These are phyloP conservation scores for Triplophysa bombifrons DNA, from an alignment of 2,797 vertebrate genomes.

Conservation along the genomic window DNA sequence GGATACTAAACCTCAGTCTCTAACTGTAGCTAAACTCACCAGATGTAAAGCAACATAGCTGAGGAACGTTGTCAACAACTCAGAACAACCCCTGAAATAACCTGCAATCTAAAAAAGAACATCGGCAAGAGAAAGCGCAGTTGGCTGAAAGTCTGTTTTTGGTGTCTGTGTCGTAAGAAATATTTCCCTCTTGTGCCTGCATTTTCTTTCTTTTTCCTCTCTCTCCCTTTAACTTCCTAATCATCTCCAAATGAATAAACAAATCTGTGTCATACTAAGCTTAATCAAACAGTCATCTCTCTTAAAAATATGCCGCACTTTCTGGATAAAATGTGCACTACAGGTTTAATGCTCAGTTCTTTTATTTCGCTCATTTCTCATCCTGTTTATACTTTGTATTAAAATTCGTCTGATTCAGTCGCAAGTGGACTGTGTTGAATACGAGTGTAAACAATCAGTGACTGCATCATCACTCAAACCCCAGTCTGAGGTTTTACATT, in stretches of 20 bases:
- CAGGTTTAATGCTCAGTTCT: constrained; percentile 6
- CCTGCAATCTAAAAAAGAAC: constrained; percentile 23
- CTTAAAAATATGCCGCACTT: constrained; percentile 18
- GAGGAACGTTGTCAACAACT: constrained; percentile 4
- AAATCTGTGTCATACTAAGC: constrained; percentile 30
- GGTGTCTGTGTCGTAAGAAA: constrained; percentile 19
- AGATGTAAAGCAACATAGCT: neutral
- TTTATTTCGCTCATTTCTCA: neutral
- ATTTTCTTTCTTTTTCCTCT: neutral
- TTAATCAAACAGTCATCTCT: constrained; percentile 34
- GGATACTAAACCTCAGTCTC: neutral
- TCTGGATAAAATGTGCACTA: constrained; percentile 21
- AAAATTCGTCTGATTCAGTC: neutral
- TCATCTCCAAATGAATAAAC: constrained; percentile 45
- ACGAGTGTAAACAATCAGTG: neutral
- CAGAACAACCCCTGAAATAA: constrained; percentile 20
- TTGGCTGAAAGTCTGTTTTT: constrained; percentile 32
- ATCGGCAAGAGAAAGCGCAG: constrained; percentile 28
- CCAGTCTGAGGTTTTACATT: neutral
- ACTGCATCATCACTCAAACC: neutral
- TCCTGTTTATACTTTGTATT: neutral
- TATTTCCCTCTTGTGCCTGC: constrained; percentile 30
- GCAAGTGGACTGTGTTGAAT: neutral
- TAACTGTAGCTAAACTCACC: neutral
- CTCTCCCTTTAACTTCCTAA: constrained; percentile 7